Percentiles rank a stretch among this genome's conserved stretches.
These are phyloP conservation scores for Typhlomys cinereus DNA, from an alignment of 2,113 vertebrate species.

Conservation along the genomic window DNA sequence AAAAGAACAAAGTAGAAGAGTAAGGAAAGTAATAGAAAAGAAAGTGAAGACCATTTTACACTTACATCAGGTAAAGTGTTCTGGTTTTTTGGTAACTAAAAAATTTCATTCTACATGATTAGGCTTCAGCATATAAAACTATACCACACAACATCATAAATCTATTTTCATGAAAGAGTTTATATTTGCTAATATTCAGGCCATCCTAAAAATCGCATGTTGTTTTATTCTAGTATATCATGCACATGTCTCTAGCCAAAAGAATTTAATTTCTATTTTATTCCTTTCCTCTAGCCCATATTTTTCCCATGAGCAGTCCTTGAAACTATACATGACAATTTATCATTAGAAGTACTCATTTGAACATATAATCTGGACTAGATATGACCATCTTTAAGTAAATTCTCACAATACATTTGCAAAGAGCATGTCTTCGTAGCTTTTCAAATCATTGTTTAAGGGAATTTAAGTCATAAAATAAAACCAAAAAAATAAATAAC, in stretches of 20 bases:
- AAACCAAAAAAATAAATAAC: neutral
- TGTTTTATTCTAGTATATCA: neutral
- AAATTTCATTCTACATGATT: neutral
- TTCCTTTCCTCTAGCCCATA: neutral
- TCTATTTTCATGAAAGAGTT: neutral
- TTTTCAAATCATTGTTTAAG: neutral
- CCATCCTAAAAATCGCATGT: neutral
- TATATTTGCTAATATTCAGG: constrained; percentile 5
- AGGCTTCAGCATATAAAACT: neutral
- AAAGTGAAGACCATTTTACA: neutral
- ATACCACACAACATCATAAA: neutral
- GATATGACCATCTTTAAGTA: neutral
- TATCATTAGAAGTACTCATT: constrained; percentile 14
- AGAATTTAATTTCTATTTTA: constrained; percentile 30
- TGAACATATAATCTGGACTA: constrained; percentile 22
- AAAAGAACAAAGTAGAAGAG: neutral
- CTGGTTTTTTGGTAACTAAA: neutral
- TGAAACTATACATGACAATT: neutral
- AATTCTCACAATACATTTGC: constrained; percentile 13
- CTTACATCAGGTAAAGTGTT: neutral
- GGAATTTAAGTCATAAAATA: neutral
- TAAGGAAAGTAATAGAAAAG: neutral
- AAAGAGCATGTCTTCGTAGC: neutral
- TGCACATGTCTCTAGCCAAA: neutral
- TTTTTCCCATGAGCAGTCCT: neutral